Conservation (phyloP, 2,888 invertebrate species). For the Melieria picta region DNA sequence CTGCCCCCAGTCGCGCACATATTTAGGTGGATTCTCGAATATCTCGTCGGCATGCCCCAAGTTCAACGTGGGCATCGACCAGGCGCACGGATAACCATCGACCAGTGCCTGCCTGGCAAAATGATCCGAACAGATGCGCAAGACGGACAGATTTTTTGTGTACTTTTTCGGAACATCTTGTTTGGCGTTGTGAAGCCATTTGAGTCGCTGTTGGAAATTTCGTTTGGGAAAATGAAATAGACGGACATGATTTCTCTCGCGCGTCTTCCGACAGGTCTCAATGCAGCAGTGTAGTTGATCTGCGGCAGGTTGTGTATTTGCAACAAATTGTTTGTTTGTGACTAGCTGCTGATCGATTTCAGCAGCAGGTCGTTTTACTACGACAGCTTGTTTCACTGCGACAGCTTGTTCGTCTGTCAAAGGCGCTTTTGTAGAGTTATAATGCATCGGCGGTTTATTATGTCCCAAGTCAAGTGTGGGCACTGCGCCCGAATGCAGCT, state of each 20-base stretch:
- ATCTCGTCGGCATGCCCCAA: constrained; percentile 55
- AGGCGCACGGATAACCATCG: constrained; percentile 55
- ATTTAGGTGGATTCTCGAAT: constrained; percentile 44
- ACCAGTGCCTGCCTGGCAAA: constrained; percentile 60
- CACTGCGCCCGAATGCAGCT: constrained; percentile 37
- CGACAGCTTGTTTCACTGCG: too few relatives aligned
- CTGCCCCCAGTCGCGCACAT: constrained; percentile 55
- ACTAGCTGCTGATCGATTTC: too few relatives aligned
- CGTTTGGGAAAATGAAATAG: background rate
- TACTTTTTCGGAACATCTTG: background rate
- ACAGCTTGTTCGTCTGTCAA: too few relatives aligned
- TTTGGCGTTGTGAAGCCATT: background rate
- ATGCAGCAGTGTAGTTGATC: constrained; percentile 47
- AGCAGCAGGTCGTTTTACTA: too few relatives aligned
- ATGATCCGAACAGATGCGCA: constrained; percentile 54
- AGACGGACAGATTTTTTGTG: background rate
- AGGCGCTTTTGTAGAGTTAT: background rate
- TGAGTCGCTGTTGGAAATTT: background rate
- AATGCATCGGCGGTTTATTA: background rate
- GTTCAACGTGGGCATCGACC: constrained; percentile 58
- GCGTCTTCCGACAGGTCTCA: constrained; percentile 44
- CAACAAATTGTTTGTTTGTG: too few relatives aligned
- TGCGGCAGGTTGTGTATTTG: too few relatives aligned
- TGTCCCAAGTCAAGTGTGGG: constrained; percentile 41
- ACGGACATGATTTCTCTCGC: constrained; percentile 30